Evolutionary conservation across 2,113 vertebrate genomes (phyloP).

Genomic region (Heloderma charlesbogerti): DNA sequence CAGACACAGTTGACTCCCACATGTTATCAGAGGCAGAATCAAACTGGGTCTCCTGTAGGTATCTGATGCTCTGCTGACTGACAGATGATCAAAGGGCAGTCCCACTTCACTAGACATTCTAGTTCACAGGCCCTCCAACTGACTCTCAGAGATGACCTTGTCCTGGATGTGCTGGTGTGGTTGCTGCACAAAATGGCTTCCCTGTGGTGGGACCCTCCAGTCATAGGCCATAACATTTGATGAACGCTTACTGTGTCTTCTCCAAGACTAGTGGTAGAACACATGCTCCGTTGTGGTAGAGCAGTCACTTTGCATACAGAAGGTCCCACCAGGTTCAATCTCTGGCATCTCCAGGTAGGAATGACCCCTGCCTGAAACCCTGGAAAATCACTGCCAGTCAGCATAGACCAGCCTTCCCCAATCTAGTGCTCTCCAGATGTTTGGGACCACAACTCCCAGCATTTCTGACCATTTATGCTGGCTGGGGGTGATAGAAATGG

Average conservation of each 20-base stretch:
- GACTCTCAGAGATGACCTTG: neutral
- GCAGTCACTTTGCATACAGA: neutral
- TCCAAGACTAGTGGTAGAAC: neutral
- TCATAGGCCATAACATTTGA: neutral
- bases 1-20: constrained; percentile 3
- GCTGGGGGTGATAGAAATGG: no score
- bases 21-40: neutral
- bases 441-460: no score
- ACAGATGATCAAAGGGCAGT: neutral
- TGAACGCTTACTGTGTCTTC: neutral
- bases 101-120: neutral
- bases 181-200: neutral
- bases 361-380: neutral
- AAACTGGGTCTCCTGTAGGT: neutral
- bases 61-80: neutral
- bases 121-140: neutral
- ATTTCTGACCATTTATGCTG: no score
- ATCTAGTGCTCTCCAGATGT: no score
- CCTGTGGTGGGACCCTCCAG: neutral
- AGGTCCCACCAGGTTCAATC: neutral
- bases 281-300: no score
- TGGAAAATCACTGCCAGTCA: neutral
- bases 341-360: neutral
- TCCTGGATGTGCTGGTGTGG: neutral
- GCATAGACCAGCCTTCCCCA: neutral